Conservation (phyloP, 30 jellyfish, hydroid and myxozoan species). For the Turritopsis rubra region DNA sequence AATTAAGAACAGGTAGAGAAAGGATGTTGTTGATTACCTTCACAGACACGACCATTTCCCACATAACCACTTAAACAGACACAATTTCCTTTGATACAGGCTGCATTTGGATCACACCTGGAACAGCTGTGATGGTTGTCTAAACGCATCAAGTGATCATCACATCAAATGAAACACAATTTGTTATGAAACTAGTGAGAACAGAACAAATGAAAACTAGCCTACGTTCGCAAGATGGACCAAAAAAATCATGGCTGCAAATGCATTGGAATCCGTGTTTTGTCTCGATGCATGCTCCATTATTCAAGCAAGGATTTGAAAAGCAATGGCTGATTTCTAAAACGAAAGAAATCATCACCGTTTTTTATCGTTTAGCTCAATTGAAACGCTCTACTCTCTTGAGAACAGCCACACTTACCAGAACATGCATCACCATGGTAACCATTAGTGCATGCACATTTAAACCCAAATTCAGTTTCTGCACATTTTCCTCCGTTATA, state of each 20-base stretch:
- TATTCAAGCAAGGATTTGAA: constrained; percentile 67
- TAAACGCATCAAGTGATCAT: not conserved
- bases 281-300: constrained; percentile 68
- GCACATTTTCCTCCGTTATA: constrained; percentile 57
- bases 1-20: too few relatives aligned
- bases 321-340: constrained; percentile 59
- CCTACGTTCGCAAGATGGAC: constrained; percentile 59
- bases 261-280: constrained; percentile 60
- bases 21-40: too few relatives aligned
- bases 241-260: constrained; percentile 53
- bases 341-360: not conserved
- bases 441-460: constrained; percentile 47
- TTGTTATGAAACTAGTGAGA: not conserved
- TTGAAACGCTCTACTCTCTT: not conserved
- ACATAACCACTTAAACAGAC: constrained; percentile 62
- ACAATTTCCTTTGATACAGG: constrained; percentile 68
- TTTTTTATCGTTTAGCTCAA: not conserved
- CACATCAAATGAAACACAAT: not conserved
- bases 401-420: constrained; percentile 41
- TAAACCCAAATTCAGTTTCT: constrained; percentile 63
- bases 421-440: constrained; percentile 63
- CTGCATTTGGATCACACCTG: constrained; percentile 71
- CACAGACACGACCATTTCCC: constrained; percentile 74
- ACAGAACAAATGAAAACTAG: not conserved
- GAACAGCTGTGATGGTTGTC: constrained; percentile 35